Evolutionary conservation across 2,797 vertebrate species (phyloP), one percentile per base, ranked within the genome.

Genomic region (Cottoperca gobio): DNA sequence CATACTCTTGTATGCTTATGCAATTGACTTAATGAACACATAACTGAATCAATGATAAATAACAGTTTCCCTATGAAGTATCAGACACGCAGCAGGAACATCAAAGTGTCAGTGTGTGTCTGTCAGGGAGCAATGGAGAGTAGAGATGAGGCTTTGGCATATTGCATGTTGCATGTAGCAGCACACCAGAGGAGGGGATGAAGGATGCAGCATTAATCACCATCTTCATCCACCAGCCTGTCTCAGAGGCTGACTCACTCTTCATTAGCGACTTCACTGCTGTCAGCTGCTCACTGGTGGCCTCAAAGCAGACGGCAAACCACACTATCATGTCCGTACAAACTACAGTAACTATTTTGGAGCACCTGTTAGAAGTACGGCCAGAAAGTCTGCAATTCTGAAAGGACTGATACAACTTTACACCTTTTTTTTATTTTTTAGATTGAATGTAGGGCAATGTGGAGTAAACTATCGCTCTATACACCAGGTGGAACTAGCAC

Each of bases 221-320:
- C 58, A 69, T 88, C 82, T 81, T 80, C 83, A 86, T 87, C 79
- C 81, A 84, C 60, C 89, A 78, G 84, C 65, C 76, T 78, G 85
- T 88, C 82, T 85, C 77, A 37, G 67, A 85, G 78, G 69, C 86
- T 88, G 88, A 88, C 87, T 91, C 90, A 90, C 79, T 88, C 84
- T 83, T 87, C 78, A 87, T 89, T 86, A 89, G 77, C 83, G 58
- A 64, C 70, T 82, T 84, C 72, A 71, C 76, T 82, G 73, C 86
- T 85, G 81, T 85, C 83, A 88, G 82, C 79, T 81, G 76, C 76
- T 90, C 70, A 35, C 78, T 57, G 74, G 63, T 57, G 76, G 19
- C 70, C 49, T 6, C 13, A 75, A 73, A 55, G 31, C 74, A 68
- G 67, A 62, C 76, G 50, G 24, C 43, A 61, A 66, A 62, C 37